A percentile compares a stretch with the other conserved stretches of the same genome.
These are phyloP conservation scores for Theristicus caerulescens DNA, from an alignment of 2,113 vertebrate species.

Conservation along the genomic window DNA sequence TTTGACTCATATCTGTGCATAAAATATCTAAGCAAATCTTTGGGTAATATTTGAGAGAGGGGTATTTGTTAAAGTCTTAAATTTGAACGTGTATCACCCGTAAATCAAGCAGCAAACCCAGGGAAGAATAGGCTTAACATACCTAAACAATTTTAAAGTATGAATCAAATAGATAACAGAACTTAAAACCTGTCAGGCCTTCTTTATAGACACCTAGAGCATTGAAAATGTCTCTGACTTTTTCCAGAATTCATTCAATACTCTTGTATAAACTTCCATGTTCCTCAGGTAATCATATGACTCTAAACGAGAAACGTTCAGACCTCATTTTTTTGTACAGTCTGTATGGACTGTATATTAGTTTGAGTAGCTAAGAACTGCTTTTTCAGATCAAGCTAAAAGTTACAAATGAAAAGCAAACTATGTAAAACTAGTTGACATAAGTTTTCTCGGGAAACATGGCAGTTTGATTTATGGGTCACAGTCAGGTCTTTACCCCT, in stretches of 20 bases:
- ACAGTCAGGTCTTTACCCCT: not conserved
- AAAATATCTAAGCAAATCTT: conserved; percentile 1
- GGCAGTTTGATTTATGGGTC: not conserved
- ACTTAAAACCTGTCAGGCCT: not conserved
- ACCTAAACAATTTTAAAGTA: not conserved
- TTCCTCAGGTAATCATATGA: not conserved
- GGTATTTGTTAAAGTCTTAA: not conserved
- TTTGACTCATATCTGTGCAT: not conserved
- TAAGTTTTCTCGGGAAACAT: not conserved
- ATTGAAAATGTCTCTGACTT: not conserved
- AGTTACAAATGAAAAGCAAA: not conserved
- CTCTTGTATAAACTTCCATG: not conserved
- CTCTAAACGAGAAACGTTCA: not conserved
- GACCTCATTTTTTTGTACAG: not conserved
- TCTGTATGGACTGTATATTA: not conserved
- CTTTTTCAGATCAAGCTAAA: not conserved
- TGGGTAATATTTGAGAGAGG: not conserved
- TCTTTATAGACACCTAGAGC: not conserved
- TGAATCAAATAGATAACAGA: not conserved
- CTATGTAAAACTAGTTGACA: not conserved
- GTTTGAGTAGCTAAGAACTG: not conserved
- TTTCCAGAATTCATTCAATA: not conserved
- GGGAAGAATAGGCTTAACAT: not conserved
- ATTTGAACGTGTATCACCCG: not conserved
- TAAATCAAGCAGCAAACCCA: not conserved